These are phyloP conservation scores for Fragariocoptes setiger DNA, from an alignment of 1,140 invertebrate genomes.

Conservation along the genomic window DNA sequence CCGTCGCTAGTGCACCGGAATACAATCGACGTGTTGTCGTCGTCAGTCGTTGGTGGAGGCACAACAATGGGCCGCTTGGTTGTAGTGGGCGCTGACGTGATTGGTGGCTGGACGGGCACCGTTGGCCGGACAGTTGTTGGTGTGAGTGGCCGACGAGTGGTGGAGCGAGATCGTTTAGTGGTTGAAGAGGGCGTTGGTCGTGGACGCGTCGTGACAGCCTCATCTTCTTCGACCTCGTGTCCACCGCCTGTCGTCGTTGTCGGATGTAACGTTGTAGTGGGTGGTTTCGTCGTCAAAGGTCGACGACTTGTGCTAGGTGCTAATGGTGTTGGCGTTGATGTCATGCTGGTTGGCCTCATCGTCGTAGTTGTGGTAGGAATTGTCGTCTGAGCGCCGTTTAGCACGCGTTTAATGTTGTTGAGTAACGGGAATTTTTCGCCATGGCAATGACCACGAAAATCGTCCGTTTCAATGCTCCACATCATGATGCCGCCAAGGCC, in stretches of 20 bases:
- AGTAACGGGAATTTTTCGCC: conserved; percentile 11
- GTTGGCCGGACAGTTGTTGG: conserved; percentile 1
- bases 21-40: conserved; percentile 3
- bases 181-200: background rate
- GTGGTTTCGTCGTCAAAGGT: background rate
- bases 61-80: background rate
- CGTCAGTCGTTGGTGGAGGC: background rate
- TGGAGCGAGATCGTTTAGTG: background rate
- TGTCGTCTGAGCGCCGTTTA: conserved; percentile 6
- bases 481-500: conserved; percentile 30
- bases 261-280: background rate
- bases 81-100: background rate
- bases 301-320: background rate
- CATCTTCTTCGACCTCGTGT: background rate
- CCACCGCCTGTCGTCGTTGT: conserved; percentile 1
- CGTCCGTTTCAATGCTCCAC: conserved; percentile 40
- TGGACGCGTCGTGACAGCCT: background rate
- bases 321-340: conserved; percentile 5
- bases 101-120: background rate
- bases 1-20: conserved; percentile 6
- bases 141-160: conserved; percentile 2
- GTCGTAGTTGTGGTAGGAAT: background rate
- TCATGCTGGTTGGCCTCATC: background rate
- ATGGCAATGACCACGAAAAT: conserved; percentile 21
- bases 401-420: conserved; percentile 12